phyloP scores from a whole-genome alignment of 2,113 vertebrate species.

The Ibidorhyncha struthersii region DNA sequence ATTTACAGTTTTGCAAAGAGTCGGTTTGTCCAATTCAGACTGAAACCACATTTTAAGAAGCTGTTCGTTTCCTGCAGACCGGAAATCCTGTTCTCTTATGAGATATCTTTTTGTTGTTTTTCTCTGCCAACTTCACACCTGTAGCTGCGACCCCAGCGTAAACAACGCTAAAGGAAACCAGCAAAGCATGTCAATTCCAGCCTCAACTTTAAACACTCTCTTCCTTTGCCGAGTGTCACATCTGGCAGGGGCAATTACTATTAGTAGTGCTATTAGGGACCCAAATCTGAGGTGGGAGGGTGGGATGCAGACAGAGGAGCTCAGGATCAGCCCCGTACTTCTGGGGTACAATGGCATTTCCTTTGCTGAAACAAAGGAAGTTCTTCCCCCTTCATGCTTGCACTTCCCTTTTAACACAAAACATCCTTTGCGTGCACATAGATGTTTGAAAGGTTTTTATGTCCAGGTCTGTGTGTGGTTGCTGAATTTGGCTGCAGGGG shows the following conservation, averaged over 20 bases:
- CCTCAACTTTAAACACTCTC: neutral
- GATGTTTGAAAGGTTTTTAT: neutral
- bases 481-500: neutral
- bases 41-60: neutral
- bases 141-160: neutral
- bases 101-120: neutral
- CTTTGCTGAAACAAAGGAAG: conserved; percentile 57
- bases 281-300: neutral
- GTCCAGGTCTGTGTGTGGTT: neutral
- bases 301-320: neutral
- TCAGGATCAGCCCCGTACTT: neutral
- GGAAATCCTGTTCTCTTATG: conserved; percentile 1
- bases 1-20: neutral
- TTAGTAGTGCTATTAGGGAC: neutral
- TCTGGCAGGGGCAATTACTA: neutral
- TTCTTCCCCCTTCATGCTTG: conserved; percentile 9
- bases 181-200: neutral
- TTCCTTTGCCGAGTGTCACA: neutral
- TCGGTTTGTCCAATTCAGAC: neutral
- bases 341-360: conserved; percentile 39
- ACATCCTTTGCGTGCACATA: conserved; percentile 13
- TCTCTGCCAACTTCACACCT: conserved; percentile 39
- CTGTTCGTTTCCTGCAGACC: neutral
- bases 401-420: conserved; percentile 48
- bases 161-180: conserved; percentile 4